Evolutionary conservation across 2,888 invertebrate species (phyloP).

Genomic region (Automeris io): DNA sequence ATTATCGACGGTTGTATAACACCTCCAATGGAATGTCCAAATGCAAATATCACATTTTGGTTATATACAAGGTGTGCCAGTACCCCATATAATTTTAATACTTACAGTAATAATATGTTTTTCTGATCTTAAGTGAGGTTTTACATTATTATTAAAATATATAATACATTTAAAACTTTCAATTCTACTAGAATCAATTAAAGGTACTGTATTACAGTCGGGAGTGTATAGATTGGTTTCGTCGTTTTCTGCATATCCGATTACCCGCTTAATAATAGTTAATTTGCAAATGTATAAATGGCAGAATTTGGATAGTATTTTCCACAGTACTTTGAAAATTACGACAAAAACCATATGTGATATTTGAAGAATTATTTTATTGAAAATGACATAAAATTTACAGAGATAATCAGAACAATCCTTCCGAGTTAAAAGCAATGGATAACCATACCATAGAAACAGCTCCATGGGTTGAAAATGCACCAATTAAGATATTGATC

Average conservation of each 20-base stretch:
- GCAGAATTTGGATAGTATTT: too few relatives aligned
- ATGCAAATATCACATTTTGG: conserved; percentile 79
- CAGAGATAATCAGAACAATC: conserved; percentile 55
- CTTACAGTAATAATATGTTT: too few relatives aligned
- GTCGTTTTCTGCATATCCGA: not conserved
- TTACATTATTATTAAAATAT: too few relatives aligned
- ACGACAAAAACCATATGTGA: too few relatives aligned
- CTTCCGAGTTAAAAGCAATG: conserved; percentile 55
- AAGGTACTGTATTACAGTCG: not conserved
- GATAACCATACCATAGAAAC: conserved; percentile 43
- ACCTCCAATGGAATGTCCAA: conserved; percentile 74
- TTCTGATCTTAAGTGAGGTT: too few relatives aligned
- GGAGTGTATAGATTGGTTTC: not conserved
- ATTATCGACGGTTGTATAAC: conserved; percentile 30
- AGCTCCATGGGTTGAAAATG: conserved; percentile 61
- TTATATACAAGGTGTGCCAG: conserved; percentile 74
- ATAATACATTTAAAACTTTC: not conserved
- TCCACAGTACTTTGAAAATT: too few relatives aligned
- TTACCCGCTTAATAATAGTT: too few relatives aligned
- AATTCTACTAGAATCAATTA: not conserved
- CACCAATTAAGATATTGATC: conserved; percentile 75
- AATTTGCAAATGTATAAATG: too few relatives aligned
- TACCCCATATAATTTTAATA: too few relatives aligned
- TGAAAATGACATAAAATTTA: conserved; percentile 12
- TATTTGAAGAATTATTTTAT: too few relatives aligned